Percentiles rank a stretch among this genome's conserved stretches.
phyloP scores from a whole-genome alignment of 2,113 vertebrate genomes.

The Triplophysa dalaica region DNA sequence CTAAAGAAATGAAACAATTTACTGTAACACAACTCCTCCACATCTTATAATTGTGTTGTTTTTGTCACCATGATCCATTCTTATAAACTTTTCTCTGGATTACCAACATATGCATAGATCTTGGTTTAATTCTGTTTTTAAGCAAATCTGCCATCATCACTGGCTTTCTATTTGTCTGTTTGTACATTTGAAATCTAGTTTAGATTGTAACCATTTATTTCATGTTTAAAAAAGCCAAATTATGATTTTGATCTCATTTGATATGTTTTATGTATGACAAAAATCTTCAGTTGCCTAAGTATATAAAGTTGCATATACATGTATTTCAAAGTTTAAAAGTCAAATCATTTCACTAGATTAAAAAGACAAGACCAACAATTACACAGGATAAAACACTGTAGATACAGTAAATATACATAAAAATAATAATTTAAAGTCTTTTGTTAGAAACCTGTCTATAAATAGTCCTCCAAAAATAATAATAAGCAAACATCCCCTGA shows the following conservation, averaged over 20 bases:
- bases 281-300: not conserved
- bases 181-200: too few relatives aligned
- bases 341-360: not conserved
- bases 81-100: not conserved
- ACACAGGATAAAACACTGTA: not conserved
- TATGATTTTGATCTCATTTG: not conserved
- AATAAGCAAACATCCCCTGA: not conserved
- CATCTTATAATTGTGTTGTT: not conserved
- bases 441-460: not conserved
- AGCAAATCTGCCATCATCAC: not conserved
- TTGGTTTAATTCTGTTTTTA: not conserved
- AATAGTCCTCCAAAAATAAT: not conserved
- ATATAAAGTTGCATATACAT: conserved; percentile 10
- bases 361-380: not conserved
- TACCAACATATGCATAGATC: not conserved
- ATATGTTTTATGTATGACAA: not conserved
- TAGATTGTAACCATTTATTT: not conserved
- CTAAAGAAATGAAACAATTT: too few relatives aligned
- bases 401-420: not conserved
- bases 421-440: not conserved
- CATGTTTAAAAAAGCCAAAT: not conserved
- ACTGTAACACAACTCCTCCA: not conserved
- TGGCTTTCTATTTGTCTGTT: not conserved
- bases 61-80: too few relatives aligned
- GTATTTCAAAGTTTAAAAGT: not conserved